A percentile compares a stretch with the other conserved stretches of the same genome.
These are phyloP conservation scores for Ursus arctos DNA, from an alignment of 2,113 vertebrate genomes.

Conservation along the genomic window DNA sequence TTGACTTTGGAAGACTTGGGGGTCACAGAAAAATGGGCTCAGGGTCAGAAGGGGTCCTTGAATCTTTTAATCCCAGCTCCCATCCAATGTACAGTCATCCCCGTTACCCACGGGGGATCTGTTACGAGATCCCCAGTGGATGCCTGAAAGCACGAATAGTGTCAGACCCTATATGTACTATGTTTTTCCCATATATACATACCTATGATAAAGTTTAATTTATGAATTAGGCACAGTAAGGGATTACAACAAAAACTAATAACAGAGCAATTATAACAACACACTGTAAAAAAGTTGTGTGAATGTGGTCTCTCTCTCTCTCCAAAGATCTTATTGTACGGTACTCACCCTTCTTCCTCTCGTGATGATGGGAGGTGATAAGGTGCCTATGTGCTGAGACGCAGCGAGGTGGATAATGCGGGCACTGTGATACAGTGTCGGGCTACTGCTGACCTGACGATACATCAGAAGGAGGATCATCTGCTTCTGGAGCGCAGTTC, in stretches of 20 bases:
- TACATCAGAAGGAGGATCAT: neutral
- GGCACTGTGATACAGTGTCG: neutral
- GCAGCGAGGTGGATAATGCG: neutral
- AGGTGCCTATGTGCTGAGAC: neutral
- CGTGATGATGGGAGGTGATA: neutral
- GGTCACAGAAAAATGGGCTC: neutral
- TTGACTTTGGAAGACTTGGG: neutral
- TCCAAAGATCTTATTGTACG: neutral
- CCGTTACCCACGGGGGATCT: neutral
- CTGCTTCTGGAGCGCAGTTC: neutral
- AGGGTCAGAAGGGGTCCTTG: slow-evolving; percentile 20
- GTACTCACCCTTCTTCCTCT: neutral
- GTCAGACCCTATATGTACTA: neutral
- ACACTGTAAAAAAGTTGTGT: neutral
- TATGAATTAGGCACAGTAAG: neutral
- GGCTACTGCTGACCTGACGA: neutral
- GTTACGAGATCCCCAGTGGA: neutral
- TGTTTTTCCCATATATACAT: neutral
- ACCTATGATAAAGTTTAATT: neutral
- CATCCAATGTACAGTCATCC: neutral
- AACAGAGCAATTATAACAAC: neutral
- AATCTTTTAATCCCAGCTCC: neutral
- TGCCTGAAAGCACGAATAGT: neutral
- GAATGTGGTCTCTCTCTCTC: neutral
- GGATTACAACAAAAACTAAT: neutral